phyloP scores from a whole-genome alignment of 2,888 invertebrate genomes.

The Frankliniella intonsa region DNA sequence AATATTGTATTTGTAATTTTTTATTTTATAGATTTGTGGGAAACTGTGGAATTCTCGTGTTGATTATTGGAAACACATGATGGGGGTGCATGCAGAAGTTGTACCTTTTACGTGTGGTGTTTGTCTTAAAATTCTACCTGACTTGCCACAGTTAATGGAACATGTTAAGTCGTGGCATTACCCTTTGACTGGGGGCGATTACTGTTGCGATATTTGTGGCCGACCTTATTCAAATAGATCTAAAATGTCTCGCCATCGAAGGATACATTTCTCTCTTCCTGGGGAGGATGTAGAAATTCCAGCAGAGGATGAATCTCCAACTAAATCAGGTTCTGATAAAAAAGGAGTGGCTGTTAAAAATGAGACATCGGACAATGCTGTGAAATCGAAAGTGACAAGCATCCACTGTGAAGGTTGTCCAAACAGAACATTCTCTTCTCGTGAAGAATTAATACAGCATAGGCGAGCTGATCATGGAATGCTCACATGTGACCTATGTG shows the following conservation, averaged over 20 bases:
- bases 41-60: constrained; percentile 51
- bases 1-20: constrained; percentile 41
- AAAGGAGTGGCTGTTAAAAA: background rate
- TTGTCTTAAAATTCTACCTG: constrained; percentile 49
- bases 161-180: constrained; percentile 49
- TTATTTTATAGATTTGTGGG: constrained; percentile 45
- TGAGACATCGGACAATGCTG: constrained; percentile 20
- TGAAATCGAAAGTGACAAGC: constrained; percentile 31
- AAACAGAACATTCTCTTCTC: constrained; percentile 45
- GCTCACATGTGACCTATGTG: constrained; percentile 58
- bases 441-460: constrained; percentile 53
- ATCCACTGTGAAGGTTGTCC: constrained; percentile 40
- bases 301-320: constrained; percentile 35
- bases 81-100: constrained; percentile 51
- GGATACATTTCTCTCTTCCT: constrained; percentile 45
- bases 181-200: constrained; percentile 49
- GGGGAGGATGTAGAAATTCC: constrained; percentile 35
- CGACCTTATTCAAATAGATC: constrained; percentile 51
- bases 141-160: constrained; percentile 45
- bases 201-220: constrained; percentile 51
- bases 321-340: constrained; percentile 28
- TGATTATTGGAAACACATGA: constrained; percentile 52
- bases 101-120: constrained; percentile 51
- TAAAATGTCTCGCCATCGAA: constrained; percentile 50
- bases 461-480: constrained; percentile 52